These are phyloP conservation scores for Chrysocyon brachyurus DNA, from an alignment of 2,797 vertebrate species.

Conservation along the genomic window DNA sequence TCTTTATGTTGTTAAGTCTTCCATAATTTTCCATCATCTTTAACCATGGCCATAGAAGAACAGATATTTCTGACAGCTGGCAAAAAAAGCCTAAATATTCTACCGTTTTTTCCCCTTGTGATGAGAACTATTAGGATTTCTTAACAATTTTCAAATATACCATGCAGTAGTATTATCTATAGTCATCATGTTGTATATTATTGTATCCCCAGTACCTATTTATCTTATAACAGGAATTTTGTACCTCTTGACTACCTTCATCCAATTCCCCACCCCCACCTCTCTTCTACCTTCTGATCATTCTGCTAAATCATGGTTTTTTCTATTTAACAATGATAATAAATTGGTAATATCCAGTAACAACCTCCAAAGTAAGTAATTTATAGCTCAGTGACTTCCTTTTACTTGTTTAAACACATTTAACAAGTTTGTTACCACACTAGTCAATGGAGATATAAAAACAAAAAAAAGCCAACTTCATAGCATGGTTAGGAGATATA, in stretches of 20 bases:
- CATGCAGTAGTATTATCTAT: background rate
- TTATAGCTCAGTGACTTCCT: background rate
- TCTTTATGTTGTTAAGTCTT: conserved; percentile 15
- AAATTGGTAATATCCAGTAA: background rate
- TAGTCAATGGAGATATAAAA: background rate
- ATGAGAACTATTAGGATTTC: background rate
- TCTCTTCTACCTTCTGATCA: background rate
- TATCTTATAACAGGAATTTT: background rate
- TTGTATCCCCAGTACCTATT: background rate
- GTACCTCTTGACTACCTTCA: background rate
- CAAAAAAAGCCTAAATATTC: background rate
- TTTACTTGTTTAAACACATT: background rate
- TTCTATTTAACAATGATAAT: background rate
- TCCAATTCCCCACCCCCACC: background rate
- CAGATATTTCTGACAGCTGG: background rate
- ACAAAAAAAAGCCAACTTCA: background rate
- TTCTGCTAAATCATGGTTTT: background rate
- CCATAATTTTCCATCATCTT: background rate
- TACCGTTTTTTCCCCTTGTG: background rate
- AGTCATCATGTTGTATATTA: background rate
- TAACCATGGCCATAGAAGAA: background rate
- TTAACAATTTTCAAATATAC: background rate
- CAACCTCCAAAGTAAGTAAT: background rate
- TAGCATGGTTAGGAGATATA: background rate
- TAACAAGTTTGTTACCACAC: background rate